Evolutionary conservation across 2,888 invertebrate genomes (phyloP), one percentile per base, ranked within the genome.

Genomic region (Macrosiphum euphorbiae): DNA sequence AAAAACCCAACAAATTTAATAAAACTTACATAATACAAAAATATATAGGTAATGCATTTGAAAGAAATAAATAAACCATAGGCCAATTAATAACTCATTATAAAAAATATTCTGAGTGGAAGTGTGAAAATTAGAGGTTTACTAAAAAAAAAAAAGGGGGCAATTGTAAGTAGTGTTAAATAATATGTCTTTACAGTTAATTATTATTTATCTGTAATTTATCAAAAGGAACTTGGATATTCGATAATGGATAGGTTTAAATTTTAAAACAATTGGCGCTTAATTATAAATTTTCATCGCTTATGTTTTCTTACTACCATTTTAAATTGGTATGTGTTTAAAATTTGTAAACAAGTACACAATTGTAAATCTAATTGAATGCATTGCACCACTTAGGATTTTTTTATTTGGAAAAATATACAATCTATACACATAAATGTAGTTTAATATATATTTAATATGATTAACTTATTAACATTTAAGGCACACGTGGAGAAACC

Each of bases 11-110:
- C 41, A 92, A 94, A 16, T 95, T 95, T 87, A 95, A 95, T 90
- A 94, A 95, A 95, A 95, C 96, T 95, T 96, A 96, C 95, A 96
- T 97, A 84, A 96, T 96, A 28, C 97, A 97, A 95, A 97, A 97
- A 95, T 97, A 97, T 95, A 96, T 97, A 94, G 96, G 96, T 96
- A 95, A 91, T 55, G 44, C 47, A 44, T 44, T 26, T 41, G 0
- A 85, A 78, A 35, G 20, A 35, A 67, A 78, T 10, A 20, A 78
- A 78, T 5, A 16, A 78, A 35, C 20, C 8, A 67, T 61, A 61
- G 2, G 7, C 16, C 7, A 35, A 35, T 67, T 16, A n/a, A 67
- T n/a, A 16, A 67, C n/a, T 16, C 10, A 61, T 7, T 67, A n/a
- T n/a, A 67, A 35, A 67, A 16, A 67, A 5, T 67, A 67, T 35